Percentiles rank a stretch among this genome's conserved stretches.
These are phyloP conservation scores for Hephaestus fuliginosus DNA, from an alignment of 2,797 vertebrate species.

Conservation along the genomic window DNA sequence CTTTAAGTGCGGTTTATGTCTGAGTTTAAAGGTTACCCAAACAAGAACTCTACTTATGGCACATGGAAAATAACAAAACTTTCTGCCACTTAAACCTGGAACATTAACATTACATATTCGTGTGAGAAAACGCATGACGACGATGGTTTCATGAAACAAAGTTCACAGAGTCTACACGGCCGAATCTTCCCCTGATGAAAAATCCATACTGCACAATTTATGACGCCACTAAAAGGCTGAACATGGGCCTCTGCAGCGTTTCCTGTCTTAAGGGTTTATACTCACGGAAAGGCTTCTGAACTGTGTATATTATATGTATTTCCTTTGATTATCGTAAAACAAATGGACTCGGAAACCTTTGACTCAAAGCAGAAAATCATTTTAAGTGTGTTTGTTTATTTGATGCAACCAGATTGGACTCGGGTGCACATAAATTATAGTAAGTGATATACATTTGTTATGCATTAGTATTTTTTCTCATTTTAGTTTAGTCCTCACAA, in stretches of 20 bases:
- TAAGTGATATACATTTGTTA: background rate
- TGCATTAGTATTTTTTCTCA: background rate
- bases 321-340: background rate
- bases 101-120: conserved; percentile 39
- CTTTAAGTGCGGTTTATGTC: conserved; percentile 25
- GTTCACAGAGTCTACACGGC: conserved; percentile 24
- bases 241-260: conserved; percentile 34
- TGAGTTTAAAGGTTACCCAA: conserved; percentile 54
- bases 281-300: background rate
- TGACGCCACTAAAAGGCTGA: conserved; percentile 24
- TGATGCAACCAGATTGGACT: background rate
- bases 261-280: conserved; percentile 25
- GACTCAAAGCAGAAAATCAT: background rate
- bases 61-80: conserved; percentile 34
- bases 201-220: conserved; percentile 36
- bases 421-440: background rate
- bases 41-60: conserved; percentile 28
- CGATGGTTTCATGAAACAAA: conserved; percentile 25
- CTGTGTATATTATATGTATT: background rate
- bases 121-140: conserved; percentile 44
- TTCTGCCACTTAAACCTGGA: conserved; percentile 15
- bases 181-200: background rate
- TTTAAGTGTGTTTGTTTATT: background rate
- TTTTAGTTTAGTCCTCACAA: background rate
- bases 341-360: background rate